Conservation (phyloP, 2,888 invertebrate species). For the Scelioninae gen. 1 region DNA sequence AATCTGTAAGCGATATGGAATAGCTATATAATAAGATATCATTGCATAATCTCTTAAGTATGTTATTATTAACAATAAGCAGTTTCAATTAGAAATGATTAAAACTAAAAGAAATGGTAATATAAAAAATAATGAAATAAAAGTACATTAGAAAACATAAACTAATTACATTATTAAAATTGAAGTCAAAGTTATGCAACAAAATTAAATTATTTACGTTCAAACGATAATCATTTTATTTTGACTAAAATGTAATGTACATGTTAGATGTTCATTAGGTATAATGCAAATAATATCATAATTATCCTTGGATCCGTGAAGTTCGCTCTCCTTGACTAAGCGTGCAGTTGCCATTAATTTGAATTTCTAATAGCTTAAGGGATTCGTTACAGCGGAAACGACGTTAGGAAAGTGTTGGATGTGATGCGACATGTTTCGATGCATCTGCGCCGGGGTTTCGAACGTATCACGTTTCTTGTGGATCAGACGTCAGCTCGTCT, state of each 20-base stretch:
- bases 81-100: too few relatives aligned
- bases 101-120: too few relatives aligned
- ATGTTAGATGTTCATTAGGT: neutral
- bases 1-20: too few relatives aligned
- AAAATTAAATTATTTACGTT: too few relatives aligned
- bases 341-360: conserved; percentile 32
- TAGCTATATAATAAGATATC: too few relatives aligned
- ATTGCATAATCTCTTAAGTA: too few relatives aligned
- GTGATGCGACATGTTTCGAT: conserved; percentile 28
- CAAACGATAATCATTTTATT: neutral
- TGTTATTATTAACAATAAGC: too few relatives aligned
- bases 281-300: conserved; percentile 27
- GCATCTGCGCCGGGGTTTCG: conserved; percentile 44
- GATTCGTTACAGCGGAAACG: conserved; percentile 35
- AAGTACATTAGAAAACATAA: too few relatives aligned
- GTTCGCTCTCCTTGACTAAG: conserved; percentile 15
- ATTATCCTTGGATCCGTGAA: conserved; percentile 23
- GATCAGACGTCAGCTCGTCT: conserved; percentile 31
- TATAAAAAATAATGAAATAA: too few relatives aligned
- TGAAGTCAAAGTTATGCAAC: too few relatives aligned
- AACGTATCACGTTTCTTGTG: conserved; percentile 50
- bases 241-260: conserved; percentile 1
- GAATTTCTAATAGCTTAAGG: conserved; percentile 50
- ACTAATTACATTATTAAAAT: too few relatives aligned
- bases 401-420: conserved; percentile 35